phyloP scores from a whole-genome alignment of 2,797 vertebrate species.

The Pelochelys cantorii region DNA sequence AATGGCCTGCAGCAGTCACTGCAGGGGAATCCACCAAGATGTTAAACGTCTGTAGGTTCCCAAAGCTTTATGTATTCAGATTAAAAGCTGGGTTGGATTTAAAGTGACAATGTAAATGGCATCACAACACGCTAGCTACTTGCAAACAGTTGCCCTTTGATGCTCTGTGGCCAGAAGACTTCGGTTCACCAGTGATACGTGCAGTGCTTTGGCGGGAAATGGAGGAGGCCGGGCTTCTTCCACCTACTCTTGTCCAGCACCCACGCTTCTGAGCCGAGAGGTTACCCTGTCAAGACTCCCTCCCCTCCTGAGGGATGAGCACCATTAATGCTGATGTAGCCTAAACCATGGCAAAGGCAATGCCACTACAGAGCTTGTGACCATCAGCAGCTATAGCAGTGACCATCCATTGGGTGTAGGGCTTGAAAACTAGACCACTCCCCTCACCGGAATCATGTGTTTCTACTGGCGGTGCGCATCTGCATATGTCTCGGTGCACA shows the following conservation, averaged over 20 bases:
- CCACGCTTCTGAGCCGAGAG: neutral
- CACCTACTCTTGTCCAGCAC: neutral
- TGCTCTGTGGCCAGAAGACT: neutral
- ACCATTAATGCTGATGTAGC: neutral
- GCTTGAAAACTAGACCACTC: neutral
- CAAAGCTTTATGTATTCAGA: neutral
- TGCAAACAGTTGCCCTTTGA: neutral
- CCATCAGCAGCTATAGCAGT: fast-evolving
- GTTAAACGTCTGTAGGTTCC: neutral
- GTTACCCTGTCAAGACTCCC: neutral
- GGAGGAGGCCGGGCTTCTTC: neutral
- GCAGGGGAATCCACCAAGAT: neutral
- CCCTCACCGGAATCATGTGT: neutral
- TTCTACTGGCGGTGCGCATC: too few species aligned
- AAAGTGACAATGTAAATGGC: neutral
- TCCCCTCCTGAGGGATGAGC: fast-evolving
- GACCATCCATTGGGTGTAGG: neutral
- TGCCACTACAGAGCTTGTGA: neutral
- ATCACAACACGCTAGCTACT: neutral
- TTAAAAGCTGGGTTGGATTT: neutral
- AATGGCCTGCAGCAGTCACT: neutral
- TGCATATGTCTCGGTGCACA: too few species aligned
- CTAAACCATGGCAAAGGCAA: neutral
- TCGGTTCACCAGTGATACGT: neutral
- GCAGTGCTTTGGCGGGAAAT: neutral